Evolutionary conservation across 1,140 invertebrate genomes (phyloP).

Genomic region (Eueides isabella): DNA sequence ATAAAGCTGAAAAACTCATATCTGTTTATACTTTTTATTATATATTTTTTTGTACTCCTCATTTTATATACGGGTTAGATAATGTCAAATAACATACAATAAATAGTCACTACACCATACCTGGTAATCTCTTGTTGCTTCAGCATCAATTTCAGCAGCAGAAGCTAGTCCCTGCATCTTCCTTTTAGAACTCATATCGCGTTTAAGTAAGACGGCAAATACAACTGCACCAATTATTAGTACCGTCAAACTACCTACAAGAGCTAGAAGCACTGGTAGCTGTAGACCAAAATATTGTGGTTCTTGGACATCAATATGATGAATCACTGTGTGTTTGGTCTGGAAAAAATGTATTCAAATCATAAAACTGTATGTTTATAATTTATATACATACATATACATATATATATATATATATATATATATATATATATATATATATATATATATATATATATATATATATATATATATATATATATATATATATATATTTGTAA

Average conservation of each 20-base stretch:
- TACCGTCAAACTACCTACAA: conserved; percentile 82
- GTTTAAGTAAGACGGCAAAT: conserved; percentile 88
- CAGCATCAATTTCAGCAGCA: conserved; percentile 87
- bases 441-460: no score
- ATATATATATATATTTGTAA: no score
- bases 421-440: no score
- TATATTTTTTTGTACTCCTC: no score
- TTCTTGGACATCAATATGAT: conserved; percentile 49
- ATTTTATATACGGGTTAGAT: no score
- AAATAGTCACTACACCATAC: conserved; percentile 54
- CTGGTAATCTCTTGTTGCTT: conserved; percentile 97
- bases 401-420: no score
- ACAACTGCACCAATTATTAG: conserved; percentile 86
- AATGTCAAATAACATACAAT: no score
- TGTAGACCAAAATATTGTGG: conserved; percentile 82
- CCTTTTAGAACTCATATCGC: conserved; percentile 86
- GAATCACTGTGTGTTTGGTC: conserved; percentile 66
- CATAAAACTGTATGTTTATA: no score
- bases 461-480: no score
- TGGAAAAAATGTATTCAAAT: conserved; percentile 41
- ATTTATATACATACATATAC: no score
- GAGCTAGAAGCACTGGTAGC: conserved; percentile 81
- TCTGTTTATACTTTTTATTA: no score
- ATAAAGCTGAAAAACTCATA: no score
- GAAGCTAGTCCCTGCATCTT: conserved; percentile 88